Base-by-base conservation (phyloP, 2,113 vertebrate species). In the Lanius ludovicianus region DNA sequence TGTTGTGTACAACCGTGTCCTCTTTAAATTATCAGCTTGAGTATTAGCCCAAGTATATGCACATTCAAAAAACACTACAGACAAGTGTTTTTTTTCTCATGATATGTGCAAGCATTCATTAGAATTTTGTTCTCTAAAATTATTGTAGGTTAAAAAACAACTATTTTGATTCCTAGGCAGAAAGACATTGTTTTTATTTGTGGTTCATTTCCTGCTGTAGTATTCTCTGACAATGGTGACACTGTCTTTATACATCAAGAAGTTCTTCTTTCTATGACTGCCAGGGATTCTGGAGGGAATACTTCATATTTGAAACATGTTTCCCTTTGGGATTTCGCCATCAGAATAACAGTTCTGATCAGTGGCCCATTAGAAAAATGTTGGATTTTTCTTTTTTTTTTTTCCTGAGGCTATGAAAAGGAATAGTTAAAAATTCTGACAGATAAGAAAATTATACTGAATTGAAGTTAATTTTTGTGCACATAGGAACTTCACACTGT, bases 201-300 rank as follows among this genome's bases (percentile, higher is more conserved):
- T 98, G 98, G 98, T 98, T 98, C 98, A 98, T 97, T 98, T 98
- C 96, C 97, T 97, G 94, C 97, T 97, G 96, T 95, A 81, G 95
- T 96, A 86, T 97, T 95, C 96, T 97, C 96, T 98, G 98, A 98
- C 97, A 98, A 95, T 97, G 97, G 97, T 98, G 98, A 98, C 98
- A 98, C 95, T 50, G 91, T 98, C 97, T 98, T 98, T 97, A 98
- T 98, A 98, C 97, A 98, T 98, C 97, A 98, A 96, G 97, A 97
- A 96, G 96, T 97, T 97, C 91, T 97, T 94, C 96, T 92, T 98
- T 97, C 95, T 96, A 69, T 93, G 93, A 97, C 96, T 97, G 87
- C 97, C 96, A 97, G 97, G 81, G 97, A 97, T 93, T 97, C 98
- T 97, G 91, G 94, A 84, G 98, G 98, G 98, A 98, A 98, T 98